Percentiles rank a stretch among this genome's conserved stretches.
phyloP scores from a whole-genome alignment of 2,888 invertebrate genomes.

The Ferdinandea cuprea region DNA sequence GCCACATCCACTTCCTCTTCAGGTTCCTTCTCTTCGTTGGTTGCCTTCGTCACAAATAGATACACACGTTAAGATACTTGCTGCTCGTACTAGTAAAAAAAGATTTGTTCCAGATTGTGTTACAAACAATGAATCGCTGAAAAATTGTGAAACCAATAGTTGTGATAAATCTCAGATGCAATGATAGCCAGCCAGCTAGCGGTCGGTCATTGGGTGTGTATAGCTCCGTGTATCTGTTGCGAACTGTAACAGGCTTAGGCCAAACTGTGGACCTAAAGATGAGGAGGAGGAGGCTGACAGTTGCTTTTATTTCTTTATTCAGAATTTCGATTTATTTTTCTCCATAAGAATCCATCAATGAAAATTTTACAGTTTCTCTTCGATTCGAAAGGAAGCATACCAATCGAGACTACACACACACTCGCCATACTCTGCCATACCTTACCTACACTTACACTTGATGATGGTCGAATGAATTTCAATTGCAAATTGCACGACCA shows the following conservation, averaged over 20 bases:
- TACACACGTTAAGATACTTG: constrained; percentile 21
- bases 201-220: constrained; percentile 9
- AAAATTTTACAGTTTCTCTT: constrained; percentile 60
- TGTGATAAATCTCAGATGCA: constrained; percentile 73
- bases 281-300: constrained; percentile 1
- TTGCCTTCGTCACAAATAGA: constrained; percentile 31
- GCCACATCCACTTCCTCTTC: constrained; percentile 68
- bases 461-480: constrained; percentile 64
- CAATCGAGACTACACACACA: background rate
- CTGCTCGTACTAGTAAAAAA: constrained; percentile 50
- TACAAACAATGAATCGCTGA: constrained; percentile 73
- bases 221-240: constrained; percentile 17
- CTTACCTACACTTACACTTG: constrained; percentile 62
- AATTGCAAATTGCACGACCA: constrained; percentile 69
- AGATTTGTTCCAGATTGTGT: constrained; percentile 73
- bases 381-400: constrained; percentile 37
- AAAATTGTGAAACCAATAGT: constrained; percentile 74
- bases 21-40: constrained; percentile 4
- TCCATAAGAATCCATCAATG: constrained; percentile 66
- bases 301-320: constrained; percentile 58
- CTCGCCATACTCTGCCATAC: background rate
- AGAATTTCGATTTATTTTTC: constrained; percentile 66
- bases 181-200: constrained; percentile 32
- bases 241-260: constrained; percentile 27
- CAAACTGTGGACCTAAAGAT: background rate